Base-by-base conservation (phyloP, 2,797 vertebrate species). In the Paramormyrops hopkinsi region DNA sequence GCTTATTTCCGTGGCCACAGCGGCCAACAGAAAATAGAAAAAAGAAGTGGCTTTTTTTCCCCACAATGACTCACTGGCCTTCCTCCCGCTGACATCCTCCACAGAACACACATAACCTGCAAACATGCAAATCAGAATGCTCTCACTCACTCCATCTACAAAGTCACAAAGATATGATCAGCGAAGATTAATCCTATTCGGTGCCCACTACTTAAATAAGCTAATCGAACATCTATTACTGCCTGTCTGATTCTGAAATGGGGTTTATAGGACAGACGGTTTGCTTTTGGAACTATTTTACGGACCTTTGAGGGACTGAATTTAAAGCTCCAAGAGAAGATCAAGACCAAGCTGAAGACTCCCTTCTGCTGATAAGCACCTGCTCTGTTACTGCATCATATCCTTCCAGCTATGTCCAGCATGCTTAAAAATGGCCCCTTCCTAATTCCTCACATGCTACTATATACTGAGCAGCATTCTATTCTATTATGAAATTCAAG, bases 381-480 rank as follows among this genome's bases (percentile, higher is more conserved):
- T 90, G 90, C 89, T 65, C 89, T 86, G 51, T 41, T 83, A 89
- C 88, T 92, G 93, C 91, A 94, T 93, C 91, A 94, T 89, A 93
- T 94, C 92, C 93, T 94, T 89, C 91, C 89, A 89, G 89, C 85
- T 90, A n/a, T 89, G 88, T 91, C 90, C 84, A 88, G 46, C 51
- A 53, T 56, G 89, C 56, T 88, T 46, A 86, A 82, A 62, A 89
- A 85, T 62, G 89, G 3, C 1, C 33, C 51, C 33, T 25, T 29
- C 22, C 53, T 29, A 29, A 46, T 33, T 84, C 54, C 33, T 54
- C 50, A 83, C 33, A 11, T 48, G 56, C n/a, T 22, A 25, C 33
- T 83, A 41, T 53, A 41, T 7, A n/a, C 17, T 82, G 48, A 82
- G 56, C 59, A 65, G 22, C 59, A 65, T 69, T 69, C 22, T 12